Percentiles rank a stretch among this genome's conserved stretches.
Conservation (phyloP, 2,888 invertebrate genomes). For the Stenoptilia bipunctidactyla region DNA sequence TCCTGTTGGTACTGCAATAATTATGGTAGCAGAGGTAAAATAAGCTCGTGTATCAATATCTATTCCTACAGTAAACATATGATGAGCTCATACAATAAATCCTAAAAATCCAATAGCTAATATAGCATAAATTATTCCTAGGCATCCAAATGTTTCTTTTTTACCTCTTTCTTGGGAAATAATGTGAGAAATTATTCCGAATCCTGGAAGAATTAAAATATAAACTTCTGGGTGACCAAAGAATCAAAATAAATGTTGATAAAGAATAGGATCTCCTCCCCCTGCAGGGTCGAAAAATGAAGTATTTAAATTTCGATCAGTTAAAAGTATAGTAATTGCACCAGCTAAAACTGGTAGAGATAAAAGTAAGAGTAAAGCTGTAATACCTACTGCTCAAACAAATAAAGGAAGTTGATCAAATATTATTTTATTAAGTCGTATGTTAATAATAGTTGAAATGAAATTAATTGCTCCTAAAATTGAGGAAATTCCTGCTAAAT, state of each 20-base stretch:
- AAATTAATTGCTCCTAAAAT: constrained; percentile 86
- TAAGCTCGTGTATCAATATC: constrained; percentile 88
- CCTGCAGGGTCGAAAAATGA: constrained; percentile 85
- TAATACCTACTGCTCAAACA: constrained; percentile 76
- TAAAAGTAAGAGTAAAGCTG: constrained; percentile 68
- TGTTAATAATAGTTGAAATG: constrained; percentile 82
- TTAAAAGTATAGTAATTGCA: constrained; percentile 83
- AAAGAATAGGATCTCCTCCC: constrained; percentile 85
- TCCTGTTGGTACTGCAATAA: constrained; percentile 88
- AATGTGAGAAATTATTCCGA: constrained; percentile 86
- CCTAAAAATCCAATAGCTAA: constrained; percentile 84
- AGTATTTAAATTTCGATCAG: constrained; percentile 85
- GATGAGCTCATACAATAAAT: constrained; percentile 88
- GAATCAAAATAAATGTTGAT: constrained; percentile 90
- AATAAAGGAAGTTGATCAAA: constrained; percentile 79
- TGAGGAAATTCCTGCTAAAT: constrained; percentile 79
- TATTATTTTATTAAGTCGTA: constrained; percentile 71
- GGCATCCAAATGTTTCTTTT: constrained; percentile 78
- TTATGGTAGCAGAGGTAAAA: constrained; percentile 87
- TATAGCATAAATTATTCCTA: constrained; percentile 90
- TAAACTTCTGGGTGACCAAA: constrained; percentile 91
- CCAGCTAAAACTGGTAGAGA: constrained; percentile 83
- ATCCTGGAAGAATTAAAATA: constrained; percentile 87
- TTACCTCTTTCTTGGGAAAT: constrained; percentile 81
- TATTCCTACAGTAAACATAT: constrained; percentile 88